Base-by-base conservation (phyloP, 2,797 vertebrate species). In the Falco naumanni region DNA sequence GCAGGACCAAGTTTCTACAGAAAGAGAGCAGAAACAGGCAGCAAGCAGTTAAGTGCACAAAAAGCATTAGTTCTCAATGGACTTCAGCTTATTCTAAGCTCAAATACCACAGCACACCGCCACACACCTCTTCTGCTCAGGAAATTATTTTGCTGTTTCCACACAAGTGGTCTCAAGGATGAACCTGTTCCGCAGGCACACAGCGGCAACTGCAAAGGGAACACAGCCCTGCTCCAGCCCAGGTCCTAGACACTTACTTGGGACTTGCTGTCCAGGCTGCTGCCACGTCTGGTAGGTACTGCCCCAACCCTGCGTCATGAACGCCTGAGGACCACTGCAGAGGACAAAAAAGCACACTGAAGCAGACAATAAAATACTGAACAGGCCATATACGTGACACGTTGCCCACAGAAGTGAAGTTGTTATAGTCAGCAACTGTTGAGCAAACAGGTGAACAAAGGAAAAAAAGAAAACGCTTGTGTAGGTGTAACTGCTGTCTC, bases 221-320 rank as follows among this genome's bases (percentile, higher is more conserved):
- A 78, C 87, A 79, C 72, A 80, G 45, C 33, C n/a, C 53, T 74
- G 21, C 69, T 71, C 70, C 80, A 59, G 0, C 29, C 12, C 89
- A 48, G 25, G 13, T 9, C 13, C 22, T 33, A 4, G 28, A 16
- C 75, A 99, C 99, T 99, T 98, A 99, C 99, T 98, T 98, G 99
- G 99, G 87, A 99, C 99, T 98, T 99, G 99, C 84, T 99, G 99
- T 87, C 98, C 97, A 94, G 99, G 99, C 93, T 99, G 99, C 97
- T 99, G 99, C 99, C 99, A 99, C 18, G 99, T 98, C 97, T 99
- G 99, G 98, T 99, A 99, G 93, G 99, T 99, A 79, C 98, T 99
- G 51, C 99, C 99, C 99, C 99, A 99, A 94, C 99, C 99, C 97
- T 99, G 99, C 3, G 99, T 98, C 99, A 99, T 99, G 97, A 99